Base-by-base conservation (phyloP, 64 coral and sea anemone genomes). In the Stichodactyla helianthus region DNA sequence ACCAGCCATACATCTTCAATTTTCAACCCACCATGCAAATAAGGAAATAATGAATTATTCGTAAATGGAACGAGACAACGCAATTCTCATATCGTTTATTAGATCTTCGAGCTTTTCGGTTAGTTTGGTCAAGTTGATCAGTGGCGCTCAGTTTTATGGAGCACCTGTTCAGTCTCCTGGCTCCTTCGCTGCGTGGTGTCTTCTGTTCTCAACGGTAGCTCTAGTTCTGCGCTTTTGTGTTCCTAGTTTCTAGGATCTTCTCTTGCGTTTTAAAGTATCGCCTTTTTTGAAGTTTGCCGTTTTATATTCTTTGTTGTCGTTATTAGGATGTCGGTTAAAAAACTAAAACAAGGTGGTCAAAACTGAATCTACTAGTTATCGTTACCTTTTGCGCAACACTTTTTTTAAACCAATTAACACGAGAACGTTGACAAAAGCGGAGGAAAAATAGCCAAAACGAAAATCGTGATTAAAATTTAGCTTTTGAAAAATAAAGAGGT, bases 251-350 rank as follows among this genome's bases (percentile, higher is more conserved):
- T 74, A 74, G 26, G 35, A 74, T 4, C 26, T 12, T 74, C 25
- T 31, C 10, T 4, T 11, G 68, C 2, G n/a, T 74, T 31, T 31
- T n/a, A 11, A 1, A 11, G 0, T 10, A 23, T 25, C 68, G 68
- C 68, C 68, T 23, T 74, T 74, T 74, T 74, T 65, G 62, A 74
- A 74, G 68, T 74, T 23, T 35, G 68, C 68, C 68, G 68, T 74
- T 74, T 74, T 74, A 12, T 44, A 44, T 31, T 8, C 68, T 27
- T 7, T 65, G 62, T 65, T 74, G n/a, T 74, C 4, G 68, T 74
- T 31, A 31, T 74, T 58, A 58, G 55, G 11, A 11, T 74, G 68
- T 28, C 68, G 68, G 7, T 10, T 74, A 35, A 74, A 74, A 74
- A 27, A 2, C 68, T 74, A 74, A 74, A 74, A 74, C 68, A 74